Conservation (phyloP, 2,888 invertebrate genomes). For the Cryptops parisi region DNA sequence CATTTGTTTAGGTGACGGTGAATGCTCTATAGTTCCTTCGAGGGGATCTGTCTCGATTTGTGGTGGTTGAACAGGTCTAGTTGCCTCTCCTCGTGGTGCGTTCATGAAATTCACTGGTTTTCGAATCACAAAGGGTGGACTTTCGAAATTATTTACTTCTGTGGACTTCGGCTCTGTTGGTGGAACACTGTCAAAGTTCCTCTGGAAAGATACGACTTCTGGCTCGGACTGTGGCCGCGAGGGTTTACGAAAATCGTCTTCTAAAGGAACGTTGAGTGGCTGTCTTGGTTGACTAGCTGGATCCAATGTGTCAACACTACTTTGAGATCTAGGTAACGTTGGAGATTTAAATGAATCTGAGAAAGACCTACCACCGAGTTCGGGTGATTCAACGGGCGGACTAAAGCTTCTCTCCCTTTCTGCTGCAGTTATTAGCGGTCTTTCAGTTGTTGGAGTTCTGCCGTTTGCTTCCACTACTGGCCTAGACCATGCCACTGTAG, state of each 20-base stretch:
- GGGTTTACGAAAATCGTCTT: too few species aligned
- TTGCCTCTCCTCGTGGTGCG: too few species aligned
- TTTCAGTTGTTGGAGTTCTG: neutral
- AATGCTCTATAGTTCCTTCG: too few species aligned
- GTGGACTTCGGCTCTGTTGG: neutral
- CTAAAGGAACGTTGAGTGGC: too few species aligned
- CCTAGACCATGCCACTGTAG: neutral
- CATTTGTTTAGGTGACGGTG: too few species aligned
- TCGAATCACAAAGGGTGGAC: neutral
- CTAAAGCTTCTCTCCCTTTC: neutral
- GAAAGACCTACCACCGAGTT: neutral
- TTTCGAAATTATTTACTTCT: neutral
- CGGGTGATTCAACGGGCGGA: neutral
- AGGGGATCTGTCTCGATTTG: too few species aligned
- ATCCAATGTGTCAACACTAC: neutral
- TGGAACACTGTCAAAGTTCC: neutral
- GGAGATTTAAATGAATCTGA: neutral
- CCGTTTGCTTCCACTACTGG: neutral
- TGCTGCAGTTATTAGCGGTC: neutral
- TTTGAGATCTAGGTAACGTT: neutral
- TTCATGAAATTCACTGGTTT: slow-evolving; percentile 46
- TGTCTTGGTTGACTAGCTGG: neutral
- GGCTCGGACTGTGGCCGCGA: neutral
- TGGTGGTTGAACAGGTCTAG: too few species aligned
- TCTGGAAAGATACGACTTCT: neutral